Base-by-base conservation (phyloP, 2,888 invertebrate species). In the Fragum sueziense region DNA sequence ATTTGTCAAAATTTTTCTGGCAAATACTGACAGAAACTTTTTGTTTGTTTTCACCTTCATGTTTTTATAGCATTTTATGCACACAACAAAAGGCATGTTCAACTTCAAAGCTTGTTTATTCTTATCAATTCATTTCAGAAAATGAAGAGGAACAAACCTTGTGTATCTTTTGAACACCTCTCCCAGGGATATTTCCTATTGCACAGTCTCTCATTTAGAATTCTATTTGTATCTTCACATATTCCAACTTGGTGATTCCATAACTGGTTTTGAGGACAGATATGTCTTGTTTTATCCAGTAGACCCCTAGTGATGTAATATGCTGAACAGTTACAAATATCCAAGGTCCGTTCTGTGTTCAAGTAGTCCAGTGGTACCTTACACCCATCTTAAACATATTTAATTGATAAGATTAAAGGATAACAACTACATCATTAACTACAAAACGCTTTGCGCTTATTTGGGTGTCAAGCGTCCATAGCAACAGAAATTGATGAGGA, bases 131-230 rank as follows among this genome's bases (percentile, higher is more conserved):
- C n/a, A n/a, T n/a, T n/a, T n/a, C n/a, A n/a, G n/a, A n/a, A n/a
- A 25, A 29, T 31, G 34, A 52, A 14, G 37, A 20, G 33, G 6
- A 27, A 47, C 29, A 14, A 9, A 65, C 65, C 65, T 25, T 22
- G 37, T 41, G 65, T 37, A 61, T 68, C 67, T 22, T 67, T 37
- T 22, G 37, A 34, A 62, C 80, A 80, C 62, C 80, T 69, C n/a
- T 74, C 61, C 80, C 80, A 80, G 0, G 80, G 80, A 37, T 41
- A 31, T 20, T 31, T 29, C 34, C 34, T 41, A 37, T 80, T 70
- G 47, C 80, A 80, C 47, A 70, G 14, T 22, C 72, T 62, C n/a
- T 57, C 20, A 17, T 33, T 31, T 27, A 80, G 17, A 29, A 80
- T 70, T 20, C 31, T 11, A 4, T 62, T 22, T 29, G n/a, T 37